A percentile compares a stretch with the other conserved stretches of the same genome.
Conservation (phyloP, 2,113 vertebrate species). For the Etheostoma cragini region DNA sequence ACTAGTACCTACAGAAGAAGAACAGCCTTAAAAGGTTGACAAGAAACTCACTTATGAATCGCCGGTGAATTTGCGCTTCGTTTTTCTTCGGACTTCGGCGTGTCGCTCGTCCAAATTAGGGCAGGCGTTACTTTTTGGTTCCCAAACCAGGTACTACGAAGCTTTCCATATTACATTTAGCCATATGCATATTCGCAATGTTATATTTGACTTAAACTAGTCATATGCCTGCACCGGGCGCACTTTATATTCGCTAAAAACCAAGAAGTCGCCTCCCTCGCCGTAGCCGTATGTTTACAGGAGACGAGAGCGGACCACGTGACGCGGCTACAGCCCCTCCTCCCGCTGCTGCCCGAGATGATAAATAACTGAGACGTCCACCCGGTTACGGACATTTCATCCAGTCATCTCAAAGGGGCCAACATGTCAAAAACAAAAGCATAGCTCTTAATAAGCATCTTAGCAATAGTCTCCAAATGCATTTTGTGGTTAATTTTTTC, state of each 20-base stretch:
- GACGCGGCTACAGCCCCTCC: constrained; percentile 19
- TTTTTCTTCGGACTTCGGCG: not conserved
- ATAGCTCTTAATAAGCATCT: not conserved
- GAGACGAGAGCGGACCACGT: constrained; percentile 62
- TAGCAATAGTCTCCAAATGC: no score
- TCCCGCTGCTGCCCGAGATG: not conserved
- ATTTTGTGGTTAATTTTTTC: not conserved
- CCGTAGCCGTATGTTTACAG: constrained; percentile 65
- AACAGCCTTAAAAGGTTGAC: not conserved
- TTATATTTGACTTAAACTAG: not conserved
- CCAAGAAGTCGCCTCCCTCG: not conserved
- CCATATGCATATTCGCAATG: not conserved
- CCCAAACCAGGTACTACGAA: constrained; percentile 15
- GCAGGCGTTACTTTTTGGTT: constrained; percentile 39
- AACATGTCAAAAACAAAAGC: not conserved
- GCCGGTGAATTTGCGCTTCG: not conserved
- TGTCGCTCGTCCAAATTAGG: constrained; percentile 26
- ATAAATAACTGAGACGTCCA: constrained; percentile 25
- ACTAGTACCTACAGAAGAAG: not conserved
- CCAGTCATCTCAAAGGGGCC: not conserved
- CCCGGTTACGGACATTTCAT: not conserved
- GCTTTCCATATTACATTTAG: not conserved
- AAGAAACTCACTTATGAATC: not conserved
- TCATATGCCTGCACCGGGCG: rapidly evolving
- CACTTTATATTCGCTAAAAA: not conserved